A percentile compares a stretch with the other conserved stretches of the same genome.
phyloP scores from a whole-genome alignment of 2,113 vertebrate species.

The Oryzias woworae region DNA sequence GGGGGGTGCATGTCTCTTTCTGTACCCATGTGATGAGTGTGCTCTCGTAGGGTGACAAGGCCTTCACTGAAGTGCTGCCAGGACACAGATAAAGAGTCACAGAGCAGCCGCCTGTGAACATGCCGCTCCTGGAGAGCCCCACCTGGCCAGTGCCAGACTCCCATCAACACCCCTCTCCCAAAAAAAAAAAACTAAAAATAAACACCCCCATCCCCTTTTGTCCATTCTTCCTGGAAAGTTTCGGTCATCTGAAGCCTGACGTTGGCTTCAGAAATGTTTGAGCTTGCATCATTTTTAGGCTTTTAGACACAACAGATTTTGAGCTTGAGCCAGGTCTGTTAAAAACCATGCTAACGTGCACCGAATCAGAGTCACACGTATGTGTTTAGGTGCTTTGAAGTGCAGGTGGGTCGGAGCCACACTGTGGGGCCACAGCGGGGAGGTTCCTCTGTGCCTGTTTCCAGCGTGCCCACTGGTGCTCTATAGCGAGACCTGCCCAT shows the following conservation, averaged over 20 bases:
- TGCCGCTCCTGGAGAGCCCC: conserved; percentile 59
- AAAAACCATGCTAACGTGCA: no score
- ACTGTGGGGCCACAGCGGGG: conserved; percentile 29
- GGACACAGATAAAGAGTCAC: conserved; percentile 73
- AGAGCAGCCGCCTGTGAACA: conserved; percentile 75
- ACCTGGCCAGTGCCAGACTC: conserved; percentile 51
- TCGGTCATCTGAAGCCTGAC: no score
- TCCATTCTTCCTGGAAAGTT: not conserved
- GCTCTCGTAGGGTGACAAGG: conserved; percentile 73
- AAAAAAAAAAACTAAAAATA: not conserved
- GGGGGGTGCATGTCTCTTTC: not conserved
- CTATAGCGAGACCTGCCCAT: conserved; percentile 45
- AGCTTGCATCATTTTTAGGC: no score
- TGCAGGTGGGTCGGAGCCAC: conserved; percentile 34
- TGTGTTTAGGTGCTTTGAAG: conserved; percentile 49
- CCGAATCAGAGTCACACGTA: conserved; percentile 15
- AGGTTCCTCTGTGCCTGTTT: conserved; percentile 38
- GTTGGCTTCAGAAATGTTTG: no score
- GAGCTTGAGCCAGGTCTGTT: no score
- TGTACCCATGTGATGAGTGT: conserved; percentile 41
- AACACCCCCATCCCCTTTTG: conserved; percentile 1
- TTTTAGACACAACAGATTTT: no score
- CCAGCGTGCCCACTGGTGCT: conserved; percentile 34
- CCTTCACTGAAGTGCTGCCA: conserved; percentile 77
- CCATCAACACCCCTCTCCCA: conserved; percentile 38